phyloP scores from a whole-genome alignment of 2,797 vertebrate species.

The Morus bassanus region DNA sequence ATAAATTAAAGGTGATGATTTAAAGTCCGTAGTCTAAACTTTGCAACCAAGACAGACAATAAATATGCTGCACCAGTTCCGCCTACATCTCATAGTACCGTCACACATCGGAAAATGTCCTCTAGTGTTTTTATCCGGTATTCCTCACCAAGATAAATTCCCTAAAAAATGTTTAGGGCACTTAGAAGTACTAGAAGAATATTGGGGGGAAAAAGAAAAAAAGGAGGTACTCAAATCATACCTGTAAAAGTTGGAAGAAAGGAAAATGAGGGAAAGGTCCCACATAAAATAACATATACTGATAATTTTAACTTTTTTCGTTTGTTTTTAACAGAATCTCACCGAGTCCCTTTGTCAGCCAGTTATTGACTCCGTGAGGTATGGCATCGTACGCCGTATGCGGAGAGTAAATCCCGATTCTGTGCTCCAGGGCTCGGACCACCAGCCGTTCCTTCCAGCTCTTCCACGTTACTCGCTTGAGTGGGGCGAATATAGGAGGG shows the following conservation, averaged over 20 bases:
- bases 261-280: neutral
- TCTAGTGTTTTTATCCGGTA: neutral
- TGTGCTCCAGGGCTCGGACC: slow-evolving; percentile 84
- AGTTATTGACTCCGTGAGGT: slow-evolving; percentile 88
- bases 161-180: neutral
- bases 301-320: neutral
- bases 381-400: slow-evolving; percentile 90
- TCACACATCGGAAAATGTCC: neutral
- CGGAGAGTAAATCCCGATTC: slow-evolving; percentile 91
- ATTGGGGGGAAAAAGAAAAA: fast-evolving
- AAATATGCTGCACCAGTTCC: neutral
- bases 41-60: neutral
- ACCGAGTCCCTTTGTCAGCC: slow-evolving; percentile 91
- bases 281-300: neutral
- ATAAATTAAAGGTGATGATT: neutral
- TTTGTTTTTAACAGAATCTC: slow-evolving; percentile 54
- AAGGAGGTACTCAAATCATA: neutral
- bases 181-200: neutral
- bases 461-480: slow-evolving; percentile 83
- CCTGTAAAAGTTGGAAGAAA: neutral
- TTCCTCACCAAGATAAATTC: neutral
- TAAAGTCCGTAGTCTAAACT: neutral
- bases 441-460: slow-evolving; percentile 90
- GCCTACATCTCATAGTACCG: neutral
- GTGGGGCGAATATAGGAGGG: slow-evolving; percentile 87